phyloP scores from a whole-genome alignment of 1,140 invertebrate species.

The Pseudomyrmex dendroicus region DNA sequence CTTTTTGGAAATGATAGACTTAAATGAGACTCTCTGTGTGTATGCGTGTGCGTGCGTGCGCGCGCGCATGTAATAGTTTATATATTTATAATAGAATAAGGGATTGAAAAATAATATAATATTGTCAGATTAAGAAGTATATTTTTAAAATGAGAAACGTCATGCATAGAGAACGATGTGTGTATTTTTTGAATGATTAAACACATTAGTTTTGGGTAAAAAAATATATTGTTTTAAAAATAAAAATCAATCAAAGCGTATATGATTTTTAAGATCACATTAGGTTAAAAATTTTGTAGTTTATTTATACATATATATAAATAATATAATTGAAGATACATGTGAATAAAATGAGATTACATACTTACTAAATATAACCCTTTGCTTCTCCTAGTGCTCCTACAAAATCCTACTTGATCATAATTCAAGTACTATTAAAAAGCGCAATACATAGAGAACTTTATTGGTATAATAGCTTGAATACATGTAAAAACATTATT shows the following conservation, averaged over 20 bases:
- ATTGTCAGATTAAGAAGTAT: slow-evolving; percentile 44
- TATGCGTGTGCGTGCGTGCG: too few species aligned
- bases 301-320: slow-evolving; percentile 78
- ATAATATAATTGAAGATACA: slow-evolving; percentile 82
- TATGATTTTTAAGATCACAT: slow-evolving; percentile 42
- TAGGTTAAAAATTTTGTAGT: slow-evolving; percentile 76
- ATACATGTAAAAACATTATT: slow-evolving; percentile 69
- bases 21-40: too few species aligned
- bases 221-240: too few species aligned
- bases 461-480: not conserved
- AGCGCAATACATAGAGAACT: slow-evolving; percentile 5
- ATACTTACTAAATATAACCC: slow-evolving; percentile 74
- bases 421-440: slow-evolving; percentile 54
- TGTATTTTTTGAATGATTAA: slow-evolving; percentile 72
- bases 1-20: too few species aligned
- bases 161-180: slow-evolving; percentile 81
- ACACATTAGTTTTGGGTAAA: too few species aligned
- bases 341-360: slow-evolving; percentile 76
- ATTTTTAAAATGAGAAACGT: slow-evolving; percentile 71
- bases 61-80: not conserved
- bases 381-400: slow-evolving; percentile 74
- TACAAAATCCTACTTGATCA: slow-evolving; percentile 70
- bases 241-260: too few species aligned
- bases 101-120: slow-evolving; percentile 49
- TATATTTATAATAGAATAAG: slow-evolving; percentile 62